Evolutionary conservation across 2,888 invertebrate species (phyloP).

Genomic region (Tetramorium bicarinatum): DNA sequence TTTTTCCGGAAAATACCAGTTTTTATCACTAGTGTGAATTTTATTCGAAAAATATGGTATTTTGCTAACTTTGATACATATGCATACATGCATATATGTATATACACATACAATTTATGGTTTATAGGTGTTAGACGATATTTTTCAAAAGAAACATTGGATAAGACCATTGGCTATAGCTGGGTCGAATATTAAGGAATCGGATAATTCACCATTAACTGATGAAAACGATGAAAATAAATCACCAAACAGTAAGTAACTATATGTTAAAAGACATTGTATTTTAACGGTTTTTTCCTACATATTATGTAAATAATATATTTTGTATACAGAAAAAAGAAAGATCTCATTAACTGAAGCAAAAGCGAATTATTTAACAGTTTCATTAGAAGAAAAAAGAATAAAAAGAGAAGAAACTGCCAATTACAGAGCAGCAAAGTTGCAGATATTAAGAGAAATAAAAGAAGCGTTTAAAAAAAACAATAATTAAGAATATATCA

Average conservation of each 20-base stretch:
- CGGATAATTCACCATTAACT: background rate
- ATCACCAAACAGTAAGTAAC: slow-evolving; percentile 3
- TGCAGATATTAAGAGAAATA: slow-evolving; percentile 31
- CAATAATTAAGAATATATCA: background rate
- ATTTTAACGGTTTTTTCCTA: no score
- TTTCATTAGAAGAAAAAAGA: slow-evolving; percentile 4
- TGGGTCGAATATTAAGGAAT: slow-evolving; percentile 11
- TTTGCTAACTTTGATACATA: no score
- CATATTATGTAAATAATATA: no score
- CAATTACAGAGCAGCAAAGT: slow-evolving; percentile 12
- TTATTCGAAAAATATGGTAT: no score
- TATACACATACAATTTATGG: background rate
- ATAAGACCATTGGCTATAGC: slow-evolving; percentile 27
- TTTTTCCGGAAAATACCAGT: no score
- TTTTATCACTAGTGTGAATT: no score
- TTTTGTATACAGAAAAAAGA: background rate
- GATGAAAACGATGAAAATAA: slow-evolving; percentile 23
- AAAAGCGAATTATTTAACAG: slow-evolving; percentile 9
- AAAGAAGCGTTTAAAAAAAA: slow-evolving; percentile 10
- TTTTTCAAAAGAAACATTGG: slow-evolving; percentile 27
- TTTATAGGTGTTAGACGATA: slow-evolving; percentile 17
- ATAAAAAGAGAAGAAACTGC: slow-evolving; percentile 33
- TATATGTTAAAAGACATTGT: background rate
- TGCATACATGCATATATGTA: no score
- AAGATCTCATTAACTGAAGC: slow-evolving; percentile 15